phyloP scores from a whole-genome alignment of 2,888 invertebrate species.

The Graphium colonna region DNA sequence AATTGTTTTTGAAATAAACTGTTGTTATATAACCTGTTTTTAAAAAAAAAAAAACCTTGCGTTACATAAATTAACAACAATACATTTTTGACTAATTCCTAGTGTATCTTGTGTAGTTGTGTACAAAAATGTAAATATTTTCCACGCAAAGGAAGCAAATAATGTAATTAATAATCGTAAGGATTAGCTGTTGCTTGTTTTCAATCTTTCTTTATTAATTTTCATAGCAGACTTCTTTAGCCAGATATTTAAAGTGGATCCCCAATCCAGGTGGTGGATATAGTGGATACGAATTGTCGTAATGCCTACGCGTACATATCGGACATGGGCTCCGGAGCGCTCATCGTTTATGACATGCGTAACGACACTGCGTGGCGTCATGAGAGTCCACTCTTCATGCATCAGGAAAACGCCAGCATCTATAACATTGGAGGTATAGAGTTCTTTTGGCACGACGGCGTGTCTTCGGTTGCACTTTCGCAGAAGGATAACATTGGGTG shows the following conservation, averaged over 20 bases:
- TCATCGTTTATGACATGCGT: constrained; percentile 85
- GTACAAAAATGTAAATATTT: too few species aligned
- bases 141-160: too few species aligned
- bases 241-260: background rate
- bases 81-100: too few species aligned
- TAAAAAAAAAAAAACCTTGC: too few species aligned
- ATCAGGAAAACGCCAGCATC: constrained; percentile 86
- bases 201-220: background rate
- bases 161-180: too few species aligned
- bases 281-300: constrained; percentile 78
- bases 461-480: constrained; percentile 85
- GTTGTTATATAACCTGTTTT: too few species aligned
- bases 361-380: constrained; percentile 86
- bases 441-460: constrained; percentile 90
- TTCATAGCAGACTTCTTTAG: background rate
- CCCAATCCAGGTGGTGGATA: constrained; percentile 81
- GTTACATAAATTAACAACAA: too few species aligned
- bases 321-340: constrained; percentile 85
- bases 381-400: constrained; percentile 87
- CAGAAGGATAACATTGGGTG: constrained; percentile 42
- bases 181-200: background rate
- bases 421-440: constrained; percentile 86
- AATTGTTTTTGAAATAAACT: too few species aligned
- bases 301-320: constrained; percentile 86
- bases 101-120: too few species aligned